Evolutionary conservation across 2,113 vertebrate genomes (phyloP).

Genomic region (Bujurquina vittata): DNA sequence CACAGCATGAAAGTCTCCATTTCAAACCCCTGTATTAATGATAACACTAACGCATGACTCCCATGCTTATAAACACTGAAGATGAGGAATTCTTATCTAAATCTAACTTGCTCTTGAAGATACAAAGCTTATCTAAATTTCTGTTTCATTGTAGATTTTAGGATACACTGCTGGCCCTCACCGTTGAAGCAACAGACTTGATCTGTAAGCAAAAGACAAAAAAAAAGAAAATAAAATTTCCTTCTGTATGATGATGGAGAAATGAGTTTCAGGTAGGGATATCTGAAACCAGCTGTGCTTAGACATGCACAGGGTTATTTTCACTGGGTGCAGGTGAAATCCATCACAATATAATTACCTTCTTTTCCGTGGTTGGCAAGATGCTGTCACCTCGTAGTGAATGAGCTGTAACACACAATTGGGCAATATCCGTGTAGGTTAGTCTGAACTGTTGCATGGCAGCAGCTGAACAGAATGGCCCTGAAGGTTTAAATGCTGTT

Average conservation of each 20-base stretch:
- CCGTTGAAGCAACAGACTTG: conserved; percentile 20
- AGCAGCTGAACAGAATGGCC: conserved; percentile 53
- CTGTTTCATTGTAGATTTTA: conserved; percentile 57
- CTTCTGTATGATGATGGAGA: not conserved
- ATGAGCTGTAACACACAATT: conserved; percentile 53
- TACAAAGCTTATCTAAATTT: conserved; percentile 57
- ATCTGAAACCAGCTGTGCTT: conserved; percentile 33
- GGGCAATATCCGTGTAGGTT: conserved; percentile 53
- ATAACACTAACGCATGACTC: conserved; percentile 60
- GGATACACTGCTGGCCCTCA: conserved; percentile 27
- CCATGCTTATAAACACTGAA: conserved; percentile 60
- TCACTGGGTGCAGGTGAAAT: conserved; percentile 61
- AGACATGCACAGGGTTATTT: conserved; percentile 53
- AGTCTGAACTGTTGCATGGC: conserved; percentile 44
- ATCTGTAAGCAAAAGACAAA: conserved; percentile 11
- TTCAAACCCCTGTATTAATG: conserved; percentile 43
- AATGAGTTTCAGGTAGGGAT: conserved; percentile 2
- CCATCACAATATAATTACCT: conserved; percentile 60
- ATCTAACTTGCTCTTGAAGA: conserved; percentile 67
- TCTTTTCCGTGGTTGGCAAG: conserved; percentile 35
- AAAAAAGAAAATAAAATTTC: not conserved
- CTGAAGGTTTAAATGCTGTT: conserved; percentile 61
- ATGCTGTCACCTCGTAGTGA: conserved; percentile 62
- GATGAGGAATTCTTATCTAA: conserved; percentile 61
- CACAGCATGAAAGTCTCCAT: conserved; percentile 18